These are phyloP conservation scores for Pseudomyrmex sp. DNA, from an alignment of 1,140 invertebrate species.

Conservation along the genomic window DNA sequence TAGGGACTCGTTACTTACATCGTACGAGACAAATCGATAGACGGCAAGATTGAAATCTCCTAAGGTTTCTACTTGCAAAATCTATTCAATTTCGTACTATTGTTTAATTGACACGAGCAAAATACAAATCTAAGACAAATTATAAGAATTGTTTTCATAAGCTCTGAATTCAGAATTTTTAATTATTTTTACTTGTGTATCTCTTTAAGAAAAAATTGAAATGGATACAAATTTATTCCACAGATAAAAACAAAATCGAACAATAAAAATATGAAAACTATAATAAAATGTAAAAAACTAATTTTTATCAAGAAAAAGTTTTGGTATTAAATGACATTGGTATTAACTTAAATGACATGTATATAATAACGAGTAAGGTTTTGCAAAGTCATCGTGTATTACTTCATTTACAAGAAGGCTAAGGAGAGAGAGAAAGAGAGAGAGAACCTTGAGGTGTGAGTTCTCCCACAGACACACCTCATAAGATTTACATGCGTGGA, in stretches of 20 bases:
- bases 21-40: not conserved
- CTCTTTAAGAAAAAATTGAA: not conserved
- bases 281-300: not conserved
- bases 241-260: not conserved
- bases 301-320: not conserved
- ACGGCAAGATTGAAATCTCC: not conserved
- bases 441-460: not conserved
- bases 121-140: too few species aligned
- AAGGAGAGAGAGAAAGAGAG: not conserved
- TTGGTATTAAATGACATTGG: too few species aligned
- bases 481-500: not conserved
- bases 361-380: too few species aligned
- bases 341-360: too few species aligned
- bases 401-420: too few species aligned
- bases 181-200: not conserved
- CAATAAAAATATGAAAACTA: not conserved
- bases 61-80: conserved; percentile 14
- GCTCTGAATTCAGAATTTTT: not conserved
- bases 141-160: too few species aligned
- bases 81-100: not conserved
- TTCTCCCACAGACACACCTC: conserved; percentile 14
- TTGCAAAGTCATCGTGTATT: too few species aligned
- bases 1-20: conserved; percentile 9
- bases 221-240: not conserved
- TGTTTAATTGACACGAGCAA: too few species aligned